Base-by-base conservation (phyloP, 1,140 invertebrate species). In the Centruroides vittatus region DNA sequence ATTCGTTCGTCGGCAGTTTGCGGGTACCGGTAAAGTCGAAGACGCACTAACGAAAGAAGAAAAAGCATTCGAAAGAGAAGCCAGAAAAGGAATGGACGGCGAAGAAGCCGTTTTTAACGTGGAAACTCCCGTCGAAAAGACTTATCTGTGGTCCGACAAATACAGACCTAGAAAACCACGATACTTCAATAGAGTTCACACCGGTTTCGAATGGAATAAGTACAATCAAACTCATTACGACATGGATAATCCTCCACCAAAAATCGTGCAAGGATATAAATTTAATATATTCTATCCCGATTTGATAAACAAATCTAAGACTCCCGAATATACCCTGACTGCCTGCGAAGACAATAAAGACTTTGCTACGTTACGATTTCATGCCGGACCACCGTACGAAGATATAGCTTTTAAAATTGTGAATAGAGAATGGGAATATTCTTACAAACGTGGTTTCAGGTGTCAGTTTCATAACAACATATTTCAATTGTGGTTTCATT, bases 191-290 rank as follows among this genome's bases (percentile, higher is more conserved):
- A 82, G 94, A 62, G 79, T 82, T 4, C 78, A 82, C 64, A 81
- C 80, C n/a, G 93, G 97, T 5, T 99, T 99, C 76, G 96, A 99
- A 72, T 99, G 97, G 97, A 99, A 99, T 75, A 99, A 99, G 73
- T 99, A 99, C 73, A 99, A 99, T 78, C 96, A 99, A 76, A 99
- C 95, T 13, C 96, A 99, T 78, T 99, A 99, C 74, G 96, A 99
- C 73, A 95, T 98, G 85, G 97, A 99, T 75, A 99, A 99, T 80
- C 96, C 97, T 49, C 97, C 97, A 13, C 97, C 97, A 1, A 99
- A 99, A 78, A 98, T 99, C 71, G 97, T 99, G 0, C 96, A 99
- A 75, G 97, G 97, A 36, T 99, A 99, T 78, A 99, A 99, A 74
- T 99, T 99, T 76, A 99, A 99, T 77, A 78, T 80, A 71, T 99